Conservation (phyloP, 2,113 vertebrate species). For the Spilogale gracilis region DNA sequence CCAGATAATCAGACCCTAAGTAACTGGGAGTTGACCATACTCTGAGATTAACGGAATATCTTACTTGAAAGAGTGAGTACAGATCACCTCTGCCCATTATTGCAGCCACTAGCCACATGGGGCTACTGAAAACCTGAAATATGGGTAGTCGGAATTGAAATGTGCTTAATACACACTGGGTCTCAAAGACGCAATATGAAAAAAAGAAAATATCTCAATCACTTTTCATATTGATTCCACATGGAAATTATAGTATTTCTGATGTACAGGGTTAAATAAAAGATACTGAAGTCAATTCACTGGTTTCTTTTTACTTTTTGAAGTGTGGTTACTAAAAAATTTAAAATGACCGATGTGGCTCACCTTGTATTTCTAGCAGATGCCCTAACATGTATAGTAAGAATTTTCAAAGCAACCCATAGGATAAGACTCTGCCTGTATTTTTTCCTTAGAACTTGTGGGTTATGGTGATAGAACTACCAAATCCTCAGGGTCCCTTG, state of each 20-base stretch:
- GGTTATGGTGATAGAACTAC: background rate
- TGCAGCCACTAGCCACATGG: background rate
- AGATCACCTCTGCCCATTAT: background rate
- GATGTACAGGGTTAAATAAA: constrained; percentile 11
- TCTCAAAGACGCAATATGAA: constrained; percentile 19
- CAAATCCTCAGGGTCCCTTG: constrained; percentile 23
- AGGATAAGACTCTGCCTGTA: background rate
- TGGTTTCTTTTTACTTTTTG: constrained; percentile 25
- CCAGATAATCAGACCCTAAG: background rate
- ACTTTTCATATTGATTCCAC: constrained; percentile 51
- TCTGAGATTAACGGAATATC: background rate
- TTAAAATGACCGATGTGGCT: constrained; percentile 37
- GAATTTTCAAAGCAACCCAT: constrained; percentile 31
- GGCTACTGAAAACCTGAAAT: constrained; percentile 20
- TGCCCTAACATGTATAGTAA: background rate
- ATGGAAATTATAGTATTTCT: constrained; percentile 49
- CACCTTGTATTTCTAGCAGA: background rate
- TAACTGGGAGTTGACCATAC: constrained; percentile 4
- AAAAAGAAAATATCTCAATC: constrained; percentile 8
- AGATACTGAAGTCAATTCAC: constrained; percentile 48
- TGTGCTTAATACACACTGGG: background rate
- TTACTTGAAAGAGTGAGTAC: background rate
- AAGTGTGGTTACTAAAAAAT: constrained; percentile 44
- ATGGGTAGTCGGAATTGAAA: constrained; percentile 9
- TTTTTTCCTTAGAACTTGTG: constrained; percentile 22